These are phyloP conservation scores for Fregetta grallaria DNA, from an alignment of 2,113 vertebrate genomes.

Conservation along the genomic window DNA sequence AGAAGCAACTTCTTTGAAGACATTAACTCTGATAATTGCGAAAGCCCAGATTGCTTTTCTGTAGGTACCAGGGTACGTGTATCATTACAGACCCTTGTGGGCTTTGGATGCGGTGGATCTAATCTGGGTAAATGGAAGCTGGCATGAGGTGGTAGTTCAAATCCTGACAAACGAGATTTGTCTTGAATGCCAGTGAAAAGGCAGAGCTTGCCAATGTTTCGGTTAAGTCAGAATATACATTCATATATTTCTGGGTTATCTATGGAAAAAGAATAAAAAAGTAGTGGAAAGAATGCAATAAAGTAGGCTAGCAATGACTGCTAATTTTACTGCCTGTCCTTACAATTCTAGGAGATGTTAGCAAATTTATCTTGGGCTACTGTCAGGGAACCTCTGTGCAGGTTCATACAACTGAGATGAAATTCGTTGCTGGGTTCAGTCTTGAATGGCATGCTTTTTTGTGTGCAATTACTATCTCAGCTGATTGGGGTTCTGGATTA, in stretches of 20 bases:
- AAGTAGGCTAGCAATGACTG: not conserved
- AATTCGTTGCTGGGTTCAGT: not conserved
- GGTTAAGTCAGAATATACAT: not conserved
- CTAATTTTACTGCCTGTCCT: not conserved
- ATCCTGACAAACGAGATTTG: not conserved
- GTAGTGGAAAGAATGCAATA: not conserved
- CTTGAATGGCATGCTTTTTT: not conserved
- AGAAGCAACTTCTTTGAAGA: not conserved
- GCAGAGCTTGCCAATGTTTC: not conserved
- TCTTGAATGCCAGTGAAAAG: not conserved
- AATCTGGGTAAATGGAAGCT: not conserved
- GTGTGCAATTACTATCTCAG: not conserved
- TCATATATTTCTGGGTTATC: not conserved
- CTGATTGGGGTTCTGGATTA: not conserved
- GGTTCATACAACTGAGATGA: not conserved
- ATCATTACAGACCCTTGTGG: not conserved
- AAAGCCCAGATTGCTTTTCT: not conserved
- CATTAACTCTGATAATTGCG: not conserved
- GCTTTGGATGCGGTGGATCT: not conserved
- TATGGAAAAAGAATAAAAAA: not conserved
- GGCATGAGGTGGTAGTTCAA: not conserved
- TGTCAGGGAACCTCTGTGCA: not conserved
- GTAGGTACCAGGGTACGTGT: not conserved
- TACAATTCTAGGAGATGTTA: not conserved
- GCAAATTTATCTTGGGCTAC: not conserved